Percentiles rank a stretch among this genome's conserved stretches.
These are phyloP conservation scores for Menidia beryllina DNA, from an alignment of 2,113 vertebrate genomes.

Conservation along the genomic window DNA sequence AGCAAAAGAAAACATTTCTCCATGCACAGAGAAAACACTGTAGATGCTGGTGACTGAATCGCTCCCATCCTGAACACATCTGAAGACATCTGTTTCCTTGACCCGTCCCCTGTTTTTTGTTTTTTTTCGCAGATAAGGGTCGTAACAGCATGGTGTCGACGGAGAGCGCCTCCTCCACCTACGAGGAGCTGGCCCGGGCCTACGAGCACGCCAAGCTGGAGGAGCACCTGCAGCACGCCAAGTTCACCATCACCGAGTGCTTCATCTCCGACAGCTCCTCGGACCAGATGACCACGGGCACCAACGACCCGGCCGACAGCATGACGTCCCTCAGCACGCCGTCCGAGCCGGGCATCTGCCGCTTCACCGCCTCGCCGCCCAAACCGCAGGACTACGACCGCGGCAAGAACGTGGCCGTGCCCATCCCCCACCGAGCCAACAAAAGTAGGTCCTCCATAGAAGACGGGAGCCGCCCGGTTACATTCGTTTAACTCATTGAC, in stretches of 20 bases:
- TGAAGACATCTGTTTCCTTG: not conserved
- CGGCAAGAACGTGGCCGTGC: slow-evolving; percentile 94
- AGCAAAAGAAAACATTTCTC: not conserved
- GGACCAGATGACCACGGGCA: slow-evolving; percentile 96
- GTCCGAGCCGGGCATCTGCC: slow-evolving; percentile 80
- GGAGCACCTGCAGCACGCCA: slow-evolving; percentile 96
- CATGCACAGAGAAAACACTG: no score
- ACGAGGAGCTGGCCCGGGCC: slow-evolving; percentile 94
- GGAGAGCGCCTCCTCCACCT: slow-evolving; percentile 94
- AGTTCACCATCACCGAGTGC: slow-evolving; percentile 97
- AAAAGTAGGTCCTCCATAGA: slow-evolving; percentile 84
- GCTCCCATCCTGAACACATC: not conserved
- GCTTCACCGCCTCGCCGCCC: slow-evolving; percentile 80
- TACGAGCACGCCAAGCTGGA: slow-evolving; percentile 97
- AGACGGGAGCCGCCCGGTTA: not conserved
- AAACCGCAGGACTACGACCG: slow-evolving; percentile 87
- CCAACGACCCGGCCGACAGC: slow-evolving; percentile 94
- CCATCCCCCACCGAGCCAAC: slow-evolving; percentile 96
- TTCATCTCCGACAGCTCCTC: slow-evolving; percentile 97
- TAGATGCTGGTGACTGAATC: not conserved
- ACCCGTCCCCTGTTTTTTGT: not conserved
- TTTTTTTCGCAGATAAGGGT: slow-evolving; percentile 91
- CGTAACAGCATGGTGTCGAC: slow-evolving; percentile 99
- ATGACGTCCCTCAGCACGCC: slow-evolving; percentile 92
- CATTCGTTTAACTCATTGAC: not conserved